Base-by-base conservation (phyloP, 2,113 vertebrate genomes). In the Arizona elegans region DNA sequence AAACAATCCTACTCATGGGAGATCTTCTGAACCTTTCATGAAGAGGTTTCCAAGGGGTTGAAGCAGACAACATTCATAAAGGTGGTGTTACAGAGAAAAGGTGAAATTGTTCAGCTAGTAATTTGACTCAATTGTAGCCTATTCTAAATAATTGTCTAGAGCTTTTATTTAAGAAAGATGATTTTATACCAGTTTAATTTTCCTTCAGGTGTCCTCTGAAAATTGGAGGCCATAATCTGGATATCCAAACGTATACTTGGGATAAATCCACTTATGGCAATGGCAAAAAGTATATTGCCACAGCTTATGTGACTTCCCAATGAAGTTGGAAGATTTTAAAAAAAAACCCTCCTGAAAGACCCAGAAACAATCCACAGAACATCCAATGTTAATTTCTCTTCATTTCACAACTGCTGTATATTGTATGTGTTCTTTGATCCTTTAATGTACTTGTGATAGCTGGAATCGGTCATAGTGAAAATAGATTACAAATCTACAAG, bases 181-280 rank as follows among this genome's bases (percentile, higher is more conserved):
- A 56, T 12, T 15, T 9, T 53, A 93, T 75, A 47, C 21, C 24
- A 0, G 23, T 3, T 15, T 47, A 2, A 43, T 7, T 85, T 92
- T 90, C 70, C 94, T 86, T 13, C 95, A 99, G 99, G 13, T 99
- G 99, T 92, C 94, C 50, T 52, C 95, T 99, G 91, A 99, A 98
- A 95, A 94, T 99, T 87, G 99, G 98, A 3, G 98, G 98, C 15
- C 94, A 99, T 54, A 33, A 89, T 47, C 94, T 99, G 90, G 95
- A 95, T 17, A 97, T 99, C 94, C 98, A 99, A 96, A 99, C 99
- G 6, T 99, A 99, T 91, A 95, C 98, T 91, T 99, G 99, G 99
- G 96, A 98, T 85, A 99, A 99, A 6, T 95, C 97, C 26, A 97
- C 92, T 55, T 99, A 99, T 0, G 98, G 97, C 8, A 2, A 98